phyloP scores from a whole-genome alignment of 2,113 vertebrate species.

The Acanthisitta chloris region DNA sequence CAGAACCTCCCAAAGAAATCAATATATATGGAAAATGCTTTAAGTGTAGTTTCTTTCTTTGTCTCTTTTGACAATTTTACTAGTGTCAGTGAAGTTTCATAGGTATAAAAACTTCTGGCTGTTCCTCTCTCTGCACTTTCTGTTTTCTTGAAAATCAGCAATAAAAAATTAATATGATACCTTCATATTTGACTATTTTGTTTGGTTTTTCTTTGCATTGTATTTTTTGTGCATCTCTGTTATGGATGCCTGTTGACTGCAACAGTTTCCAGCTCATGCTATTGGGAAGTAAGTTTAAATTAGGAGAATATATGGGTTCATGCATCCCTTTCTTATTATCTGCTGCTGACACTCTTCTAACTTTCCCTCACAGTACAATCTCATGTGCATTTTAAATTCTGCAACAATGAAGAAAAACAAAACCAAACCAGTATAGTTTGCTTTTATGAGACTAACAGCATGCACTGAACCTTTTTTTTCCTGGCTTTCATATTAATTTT shows the following conservation, averaged over 20 bases:
- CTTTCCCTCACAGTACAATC: not conserved
- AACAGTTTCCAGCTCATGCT: not conserved
- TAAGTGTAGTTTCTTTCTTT: not conserved
- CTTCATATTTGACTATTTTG: not conserved
- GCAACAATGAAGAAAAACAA: not conserved
- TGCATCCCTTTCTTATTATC: not conserved
- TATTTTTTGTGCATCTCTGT: not conserved
- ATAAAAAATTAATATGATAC: not conserved
- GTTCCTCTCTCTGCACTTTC: not conserved
- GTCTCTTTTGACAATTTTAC: not conserved
- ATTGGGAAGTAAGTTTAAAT: not conserved
- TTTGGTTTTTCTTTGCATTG: not conserved
- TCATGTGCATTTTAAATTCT: not conserved
- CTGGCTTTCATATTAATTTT: not conserved
- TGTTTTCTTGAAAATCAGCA: not conserved
- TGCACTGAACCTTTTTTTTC: not conserved
- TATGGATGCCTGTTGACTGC: not conserved
- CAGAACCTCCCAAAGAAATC: not conserved
- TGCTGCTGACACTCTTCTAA: not conserved
- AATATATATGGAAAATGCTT: not conserved
- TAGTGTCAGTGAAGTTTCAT: not conserved
- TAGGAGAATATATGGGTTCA: not conserved
- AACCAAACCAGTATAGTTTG: not conserved
- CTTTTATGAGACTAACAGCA: not conserved
- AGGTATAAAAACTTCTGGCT: not conserved